Base-by-base conservation (phyloP, 37 sponge, comb jelly and placozoan species). In the Eunapius fragilis region DNA sequence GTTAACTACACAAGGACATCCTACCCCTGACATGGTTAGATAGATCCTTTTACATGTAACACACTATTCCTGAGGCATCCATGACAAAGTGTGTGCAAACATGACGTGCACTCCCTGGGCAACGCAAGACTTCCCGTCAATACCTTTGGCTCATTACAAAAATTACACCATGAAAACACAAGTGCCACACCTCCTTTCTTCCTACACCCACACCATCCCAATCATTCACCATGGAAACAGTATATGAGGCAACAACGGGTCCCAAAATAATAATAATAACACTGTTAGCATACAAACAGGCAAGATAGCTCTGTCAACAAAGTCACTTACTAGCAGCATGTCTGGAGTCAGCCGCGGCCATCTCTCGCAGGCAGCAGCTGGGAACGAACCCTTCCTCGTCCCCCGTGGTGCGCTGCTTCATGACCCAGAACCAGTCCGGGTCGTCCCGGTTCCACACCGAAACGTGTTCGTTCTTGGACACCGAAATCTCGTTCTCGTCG, bases 331-430 rank as follows among this genome's bases (percentile, higher is more conserved):
- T 47, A 13, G 67, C 12, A 50, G 71, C 10, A 13, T 28, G 58
- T 27, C 58, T 74, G 50, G 41, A 19, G 13, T 87, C 87, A 2
- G 80, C 31, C 3, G 70, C 22, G 25, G 70, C 80, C 12, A 85
- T 45, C 81, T 93, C 94, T 6, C 67, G 48, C 37, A 93, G 85
- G 69, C 30, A 80, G 41, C 31, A 5, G 26, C 81, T 80, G n/a
- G 95, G 95, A 0, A 95, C 93, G 67, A 95, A 95, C 25, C 95
- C 95, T 74, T 95, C 95, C 32, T 87, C 82, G 0, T 79, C 31
- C 30, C 71, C 85, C 23, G 81, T 88, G 35, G 78, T 68, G 45
- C 86, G 89, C 69, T 78, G 80, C n/a, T n/a, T n/a, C 37, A 89
- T 88, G 24, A 95, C 86, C 95, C 95, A 95, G 73, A 71, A 89